Base-by-base conservation (phyloP, 2,113 vertebrate species). In the Antigone vipio region DNA sequence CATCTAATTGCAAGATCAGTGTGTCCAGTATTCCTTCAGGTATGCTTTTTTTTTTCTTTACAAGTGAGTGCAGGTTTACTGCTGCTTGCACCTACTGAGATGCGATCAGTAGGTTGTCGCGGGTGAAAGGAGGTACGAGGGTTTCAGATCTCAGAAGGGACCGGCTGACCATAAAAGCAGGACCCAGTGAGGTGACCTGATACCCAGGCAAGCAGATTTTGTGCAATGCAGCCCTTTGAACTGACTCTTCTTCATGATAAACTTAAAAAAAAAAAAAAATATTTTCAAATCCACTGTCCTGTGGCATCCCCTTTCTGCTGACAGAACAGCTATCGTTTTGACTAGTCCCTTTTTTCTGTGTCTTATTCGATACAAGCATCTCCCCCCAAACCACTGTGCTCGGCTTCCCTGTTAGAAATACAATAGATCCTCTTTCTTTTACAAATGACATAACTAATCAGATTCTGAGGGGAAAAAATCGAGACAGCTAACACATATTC, bases 371-470 rank as follows among this genome's bases (percentile, higher is more conserved):
- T 50, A 42, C 4, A 80, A 53, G 18, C 17, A 34, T 85, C 60
- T 78, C 27, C 34, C 69, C 19, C 14, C 7, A 93, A 87, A 13
- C 14, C 34, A 35, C 29, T 26, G 29, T 44, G 50, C 19, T 74
- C 35, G 59, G 6, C 58, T 88, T 79, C 42, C 23, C 49, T 82
- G 29, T 55, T 93, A 38, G 56, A 78, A 93, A 86, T 35, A 95
- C 88, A 97, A 96, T 91, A 76, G 86, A 49, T 44, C 32, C 0
- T 0, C 29, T 64, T 87, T 81, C 73, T 78, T 75, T 84, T 72
- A 42, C 52, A 92, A 89, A 80, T 85, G 66, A 95, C 71, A 89
- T 55, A 88, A 91, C 76, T 96, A 96, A 95, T 95, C 91, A 97
- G 78, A 74, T 92, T 94, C 84, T 82, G 92, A 91, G 62, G 47